These are phyloP conservation scores for Semnornis frantzii DNA, from an alignment of 2,113 vertebrate genomes.

Conservation along the genomic window DNA sequence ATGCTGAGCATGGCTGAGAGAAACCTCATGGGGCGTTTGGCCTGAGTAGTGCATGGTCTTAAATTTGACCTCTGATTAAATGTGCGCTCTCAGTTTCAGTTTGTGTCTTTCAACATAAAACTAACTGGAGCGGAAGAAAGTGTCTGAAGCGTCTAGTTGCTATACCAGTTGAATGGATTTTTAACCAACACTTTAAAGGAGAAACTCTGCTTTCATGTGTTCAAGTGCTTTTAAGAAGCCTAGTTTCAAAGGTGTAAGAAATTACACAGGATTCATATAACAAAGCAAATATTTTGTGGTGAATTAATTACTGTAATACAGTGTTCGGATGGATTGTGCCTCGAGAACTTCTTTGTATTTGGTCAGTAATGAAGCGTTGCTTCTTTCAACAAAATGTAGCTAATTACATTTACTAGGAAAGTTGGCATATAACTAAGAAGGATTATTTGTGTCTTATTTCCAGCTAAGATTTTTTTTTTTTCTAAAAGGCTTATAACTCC, in stretches of 20 bases:
- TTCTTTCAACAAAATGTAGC: background rate
- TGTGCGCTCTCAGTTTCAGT: background rate
- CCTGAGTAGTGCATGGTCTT: background rate
- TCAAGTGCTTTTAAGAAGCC: background rate
- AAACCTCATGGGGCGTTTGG: background rate
- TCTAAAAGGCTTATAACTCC: background rate
- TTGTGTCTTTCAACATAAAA: background rate
- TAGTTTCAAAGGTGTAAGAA: background rate
- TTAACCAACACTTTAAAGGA: background rate
- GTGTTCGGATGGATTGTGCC: background rate
- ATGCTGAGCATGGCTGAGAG: background rate
- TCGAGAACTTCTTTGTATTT: background rate
- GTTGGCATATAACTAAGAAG: background rate
- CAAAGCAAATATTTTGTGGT: background rate
- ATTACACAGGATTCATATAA: background rate
- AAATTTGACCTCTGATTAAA: background rate
- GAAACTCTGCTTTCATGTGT: background rate
- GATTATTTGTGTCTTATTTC: conserved; percentile 18
- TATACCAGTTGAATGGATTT: background rate
- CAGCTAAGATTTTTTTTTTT: conserved; percentile 18
- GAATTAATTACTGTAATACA: conserved; percentile 6
- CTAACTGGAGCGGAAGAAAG: background rate
- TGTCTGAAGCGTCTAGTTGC: background rate
- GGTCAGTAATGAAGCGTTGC: background rate
- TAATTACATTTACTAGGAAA: background rate